Evolutionary conservation across 2,888 invertebrate genomes (phyloP), one percentile per base, ranked within the genome.

Genomic region (Euplagia quadripunctaria): DNA sequence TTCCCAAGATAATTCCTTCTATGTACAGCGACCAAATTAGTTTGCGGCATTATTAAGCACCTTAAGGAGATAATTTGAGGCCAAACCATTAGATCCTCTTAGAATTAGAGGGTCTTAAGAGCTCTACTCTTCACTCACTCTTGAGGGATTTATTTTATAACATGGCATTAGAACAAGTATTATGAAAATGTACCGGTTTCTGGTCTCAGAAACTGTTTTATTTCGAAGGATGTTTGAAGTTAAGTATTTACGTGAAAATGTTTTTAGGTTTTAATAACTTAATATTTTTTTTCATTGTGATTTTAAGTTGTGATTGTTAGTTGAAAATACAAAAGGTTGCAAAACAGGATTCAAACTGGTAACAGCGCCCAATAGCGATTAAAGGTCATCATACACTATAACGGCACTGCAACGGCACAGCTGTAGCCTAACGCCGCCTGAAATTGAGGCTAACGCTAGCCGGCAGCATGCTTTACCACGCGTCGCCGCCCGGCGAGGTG

Each of bases 71-170:
- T 55, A 68, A 58, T 68, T 68, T 68, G 42, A 55, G n/a, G 68
- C 6, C 14, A 42, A 43, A 55, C 42, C 55, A 42, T 55, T 55
- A 68, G 42, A 68, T 42, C 42, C 68, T 55, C 1, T 43, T 20
- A n/a, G 68, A 41, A 55, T 68, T 55, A 52, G 52, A n/a, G 52
- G 55, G 68, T 68, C 42, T 68, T n/a, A 68, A 0, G n/a, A 42
- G 42, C 51, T n/a, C 7, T 17, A 17, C 6, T 7, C 52, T 7
- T 52, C 17, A 17, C 52, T 52, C 6, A 52, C 7, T 52, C 14
- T 17, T 52, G 17, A 1, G 51, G 51, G 17, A 52, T 4, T 52
- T 17, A 52, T 52, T 52, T 7, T 17, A 6, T 17, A 52, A 1
- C 0, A 6, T 16, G 52, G 52, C 16, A 7, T 52, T 52, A 16